phyloP scores from a whole-genome alignment of 2,113 vertebrate species.

The Gnathonemus longibarbis region DNA sequence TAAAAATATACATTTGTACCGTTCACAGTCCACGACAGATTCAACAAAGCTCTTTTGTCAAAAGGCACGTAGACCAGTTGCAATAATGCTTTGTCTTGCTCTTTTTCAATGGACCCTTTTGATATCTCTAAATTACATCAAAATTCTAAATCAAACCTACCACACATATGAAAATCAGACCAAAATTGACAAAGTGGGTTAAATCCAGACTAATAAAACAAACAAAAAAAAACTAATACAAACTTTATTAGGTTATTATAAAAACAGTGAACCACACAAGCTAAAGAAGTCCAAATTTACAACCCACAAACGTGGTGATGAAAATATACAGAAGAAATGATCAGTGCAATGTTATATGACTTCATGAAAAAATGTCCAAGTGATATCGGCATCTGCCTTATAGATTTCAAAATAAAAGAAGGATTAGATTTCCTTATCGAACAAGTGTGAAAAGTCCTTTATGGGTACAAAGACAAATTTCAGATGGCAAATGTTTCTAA shows the following conservation, averaged over 20 bases:
- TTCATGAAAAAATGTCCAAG: background rate
- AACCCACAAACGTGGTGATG: background rate
- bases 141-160: background rate
- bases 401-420: background rate
- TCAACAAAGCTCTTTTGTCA: background rate
- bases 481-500: background rate
- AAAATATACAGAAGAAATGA: background rate
- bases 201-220: background rate
- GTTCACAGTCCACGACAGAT: too few species aligned
- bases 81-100: background rate
- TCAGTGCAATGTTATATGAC: background rate
- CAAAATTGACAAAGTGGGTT: background rate
- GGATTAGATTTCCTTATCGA: background rate
- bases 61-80: background rate
- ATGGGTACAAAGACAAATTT: background rate
- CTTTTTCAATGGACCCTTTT: background rate
- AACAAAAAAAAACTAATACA: background rate
- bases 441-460: background rate
- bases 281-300: background rate
- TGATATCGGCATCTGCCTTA: background rate
- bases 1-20: background rate
- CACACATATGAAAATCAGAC: background rate
- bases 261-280: too few species aligned
- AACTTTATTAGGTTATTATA: background rate
- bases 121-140: background rate